Evolutionary conservation across 2,888 invertebrate genomes (phyloP).

Genomic region (Phaedon cochleariae): DNA sequence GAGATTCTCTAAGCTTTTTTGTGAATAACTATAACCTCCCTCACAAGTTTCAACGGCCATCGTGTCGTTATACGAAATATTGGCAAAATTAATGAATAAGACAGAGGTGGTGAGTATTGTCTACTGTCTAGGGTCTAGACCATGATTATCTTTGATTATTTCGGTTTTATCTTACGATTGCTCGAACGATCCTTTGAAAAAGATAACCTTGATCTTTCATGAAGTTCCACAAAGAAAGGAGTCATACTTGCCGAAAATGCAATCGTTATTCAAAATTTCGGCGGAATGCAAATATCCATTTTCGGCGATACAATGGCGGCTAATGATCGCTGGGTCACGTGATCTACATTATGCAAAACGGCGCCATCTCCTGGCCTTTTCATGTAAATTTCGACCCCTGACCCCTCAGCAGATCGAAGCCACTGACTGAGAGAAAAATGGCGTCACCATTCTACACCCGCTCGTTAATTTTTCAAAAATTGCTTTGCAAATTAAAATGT

Average conservation of each 20-base stretch:
- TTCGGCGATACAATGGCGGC: not conserved
- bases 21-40: no score
- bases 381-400: not conserved
- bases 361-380: not conserved
- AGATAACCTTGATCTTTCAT: no score
- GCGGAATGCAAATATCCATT: not conserved
- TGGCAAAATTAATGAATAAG: no score
- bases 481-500: slow-evolving; percentile 34
- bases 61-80: no score
- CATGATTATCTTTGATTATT: no score
- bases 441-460: not conserved
- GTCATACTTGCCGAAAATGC: not conserved
- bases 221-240: no score
- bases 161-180: no score
- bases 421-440: not conserved
- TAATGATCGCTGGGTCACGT: not conserved
- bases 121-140: no score
- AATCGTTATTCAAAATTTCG: not conserved
- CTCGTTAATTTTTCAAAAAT: slow-evolving; percentile 32
- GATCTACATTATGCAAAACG: not conserved
- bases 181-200: no score
- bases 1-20: no score
- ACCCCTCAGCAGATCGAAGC: not conserved
- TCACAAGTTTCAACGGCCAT: no score
- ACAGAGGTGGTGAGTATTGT: no score